phyloP scores from a whole-genome alignment of 1,140 invertebrate genomes.

The Eueides isabella region DNA sequence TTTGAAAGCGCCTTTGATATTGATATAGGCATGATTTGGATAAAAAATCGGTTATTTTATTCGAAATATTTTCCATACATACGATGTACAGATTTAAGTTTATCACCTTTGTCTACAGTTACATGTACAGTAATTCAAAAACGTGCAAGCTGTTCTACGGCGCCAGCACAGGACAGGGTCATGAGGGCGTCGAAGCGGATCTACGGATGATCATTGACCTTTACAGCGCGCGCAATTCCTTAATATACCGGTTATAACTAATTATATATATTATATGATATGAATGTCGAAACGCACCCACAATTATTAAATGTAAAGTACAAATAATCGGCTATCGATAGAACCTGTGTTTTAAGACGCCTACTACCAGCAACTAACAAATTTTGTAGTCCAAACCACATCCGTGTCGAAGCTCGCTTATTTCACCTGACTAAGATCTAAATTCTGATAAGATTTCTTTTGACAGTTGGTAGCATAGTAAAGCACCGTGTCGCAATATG shows the following conservation, averaged over 20 bases:
- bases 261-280: slow-evolving; percentile 49
- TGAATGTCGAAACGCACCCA: slow-evolving; percentile 26
- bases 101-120: not conserved
- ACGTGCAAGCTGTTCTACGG: slow-evolving; percentile 46
- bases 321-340: slow-evolving; percentile 22
- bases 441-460: slow-evolving; percentile 51
- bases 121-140: slow-evolving; percentile 4
- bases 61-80: not conserved
- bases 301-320: slow-evolving; percentile 17
- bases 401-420: slow-evolving; percentile 61
- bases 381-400: slow-evolving; percentile 65
- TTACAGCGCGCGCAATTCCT: slow-evolving; percentile 70
- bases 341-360: slow-evolving; percentile 1
- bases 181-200: slow-evolving; percentile 78
- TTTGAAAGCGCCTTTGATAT: slow-evolving; percentile 16
- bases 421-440: slow-evolving; percentile 56
- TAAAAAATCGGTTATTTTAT: slow-evolving; percentile 4
- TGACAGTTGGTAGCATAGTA: slow-evolving; percentile 29
- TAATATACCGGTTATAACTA: slow-evolving; percentile 73
- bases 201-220: slow-evolving; percentile 81
- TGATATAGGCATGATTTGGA: slow-evolving; percentile 19
- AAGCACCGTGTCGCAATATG: slow-evolving; percentile 29
- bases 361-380: slow-evolving; percentile 50
- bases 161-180: slow-evolving; percentile 74
- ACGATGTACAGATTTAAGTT: not conserved